Conservation (phyloP, 2,888 invertebrate species). For the Aleiodes alternator region DNA sequence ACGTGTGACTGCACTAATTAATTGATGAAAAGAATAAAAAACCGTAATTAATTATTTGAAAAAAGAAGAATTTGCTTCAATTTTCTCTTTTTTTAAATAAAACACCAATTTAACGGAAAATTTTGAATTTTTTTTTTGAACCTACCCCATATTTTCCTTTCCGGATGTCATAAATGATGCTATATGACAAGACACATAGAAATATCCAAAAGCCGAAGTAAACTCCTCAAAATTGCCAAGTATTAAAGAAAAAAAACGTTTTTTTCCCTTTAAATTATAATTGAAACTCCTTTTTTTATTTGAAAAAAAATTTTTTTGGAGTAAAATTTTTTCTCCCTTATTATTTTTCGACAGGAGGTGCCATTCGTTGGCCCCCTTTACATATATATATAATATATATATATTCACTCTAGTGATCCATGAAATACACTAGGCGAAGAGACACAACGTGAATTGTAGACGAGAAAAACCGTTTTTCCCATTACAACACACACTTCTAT, state of each 20-base stretch:
- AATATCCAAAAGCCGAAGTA: slow-evolving; percentile 53
- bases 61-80: too few relatives aligned
- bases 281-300: slow-evolving; percentile 1
- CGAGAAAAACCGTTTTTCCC: slow-evolving; percentile 56
- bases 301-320: not conserved
- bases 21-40: not conserved
- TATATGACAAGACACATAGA: slow-evolving; percentile 65
- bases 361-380: slow-evolving; percentile 61
- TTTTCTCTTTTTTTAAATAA: too few relatives aligned
- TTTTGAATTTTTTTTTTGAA: not conserved
- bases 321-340: not conserved
- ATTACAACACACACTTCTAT: slow-evolving; percentile 26
- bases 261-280: not conserved
- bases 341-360: slow-evolving; percentile 64
- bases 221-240: slow-evolving; percentile 26
- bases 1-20: slow-evolving; percentile 17
- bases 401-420: slow-evolving; percentile 57
- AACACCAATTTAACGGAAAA: not conserved
- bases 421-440: slow-evolving; percentile 37
- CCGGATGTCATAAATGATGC: slow-evolving; percentile 83
- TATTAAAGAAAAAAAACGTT: not conserved
- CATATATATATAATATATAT: too few relatives aligned
- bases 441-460: slow-evolving; percentile 63
- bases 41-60: not conserved
- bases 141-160: slow-evolving; percentile 88